phyloP scores from a whole-genome alignment of 2,113 vertebrate genomes.

The Epinephelus lanceolatus region DNA sequence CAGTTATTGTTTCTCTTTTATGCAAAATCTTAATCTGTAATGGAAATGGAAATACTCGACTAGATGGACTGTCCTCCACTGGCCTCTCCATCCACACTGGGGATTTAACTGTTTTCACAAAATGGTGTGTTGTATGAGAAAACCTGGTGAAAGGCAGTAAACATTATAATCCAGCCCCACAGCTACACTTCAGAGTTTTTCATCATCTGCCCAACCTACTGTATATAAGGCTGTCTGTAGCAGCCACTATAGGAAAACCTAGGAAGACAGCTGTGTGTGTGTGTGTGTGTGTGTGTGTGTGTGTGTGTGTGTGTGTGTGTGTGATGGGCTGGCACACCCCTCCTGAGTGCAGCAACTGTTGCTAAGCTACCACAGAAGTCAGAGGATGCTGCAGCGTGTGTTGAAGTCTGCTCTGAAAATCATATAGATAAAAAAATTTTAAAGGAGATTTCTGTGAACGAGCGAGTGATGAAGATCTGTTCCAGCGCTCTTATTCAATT shows the following conservation, averaged over 20 bases:
- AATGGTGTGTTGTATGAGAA: not conserved
- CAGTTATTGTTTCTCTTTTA: too few species aligned
- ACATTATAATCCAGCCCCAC: not conserved
- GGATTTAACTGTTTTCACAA: too few species aligned
- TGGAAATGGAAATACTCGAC: not conserved
- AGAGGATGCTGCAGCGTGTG: slow-evolving; percentile 2
- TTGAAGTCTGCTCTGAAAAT: not conserved
- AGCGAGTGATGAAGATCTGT: not conserved
- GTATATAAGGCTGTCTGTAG: not conserved
- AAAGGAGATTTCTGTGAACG: not conserved
- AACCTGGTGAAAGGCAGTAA: not conserved
- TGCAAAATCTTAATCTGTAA: too few species aligned
- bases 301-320: not conserved
- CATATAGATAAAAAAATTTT: not conserved
- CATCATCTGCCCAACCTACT: not conserved
- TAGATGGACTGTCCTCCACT: not conserved
- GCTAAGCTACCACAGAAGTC: slow-evolving; percentile 50
- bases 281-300: not conserved
- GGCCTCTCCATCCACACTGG: not conserved
- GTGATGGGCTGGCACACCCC: slow-evolving; percentile 5
- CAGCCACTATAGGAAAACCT: not conserved
- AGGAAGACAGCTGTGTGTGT: not conserved
- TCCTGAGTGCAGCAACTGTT: slow-evolving; percentile 41
- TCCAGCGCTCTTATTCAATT: not conserved
- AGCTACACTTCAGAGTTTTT: not conserved